Evolutionary conservation across 2,888 invertebrate species (phyloP).

Genomic region (Sphaerophoria taeniata): DNA sequence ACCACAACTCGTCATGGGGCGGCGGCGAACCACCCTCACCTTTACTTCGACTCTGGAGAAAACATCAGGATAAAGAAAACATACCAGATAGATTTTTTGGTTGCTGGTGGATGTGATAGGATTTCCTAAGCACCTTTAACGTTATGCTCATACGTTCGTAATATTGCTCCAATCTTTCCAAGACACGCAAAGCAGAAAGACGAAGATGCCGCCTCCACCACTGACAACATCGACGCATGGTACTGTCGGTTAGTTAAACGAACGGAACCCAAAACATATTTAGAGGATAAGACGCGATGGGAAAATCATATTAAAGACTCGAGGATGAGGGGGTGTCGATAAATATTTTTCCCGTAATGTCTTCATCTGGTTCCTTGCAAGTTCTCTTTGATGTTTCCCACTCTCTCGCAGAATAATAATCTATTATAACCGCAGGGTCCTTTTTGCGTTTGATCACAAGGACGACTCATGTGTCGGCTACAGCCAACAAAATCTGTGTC

Average conservation of each 20-base stretch:
- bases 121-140: conserved; percentile 53
- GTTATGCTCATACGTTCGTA: conserved; percentile 42
- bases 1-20: conserved; percentile 44
- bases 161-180: conserved; percentile 60
- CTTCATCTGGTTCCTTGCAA: conserved; percentile 57
- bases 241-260: conserved; percentile 35
- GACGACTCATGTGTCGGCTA: conserved; percentile 35
- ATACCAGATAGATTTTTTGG: conserved; percentile 20
- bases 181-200: conserved; percentile 5
- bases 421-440: conserved; percentile 57
- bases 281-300: conserved; percentile 65
- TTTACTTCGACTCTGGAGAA: background rate
- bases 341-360: conserved; percentile 50
- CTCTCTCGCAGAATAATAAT: conserved; percentile 17
- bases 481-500: background rate
- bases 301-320: conserved; percentile 60
- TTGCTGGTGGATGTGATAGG: conserved; percentile 59
- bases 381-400: conserved; percentile 60
- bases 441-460: conserved; percentile 54
- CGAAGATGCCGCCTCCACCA: background rate
- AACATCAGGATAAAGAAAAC: conserved; percentile 29
- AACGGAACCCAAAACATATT: conserved; percentile 61
- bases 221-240: background rate
- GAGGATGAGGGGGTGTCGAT: conserved; percentile 14
- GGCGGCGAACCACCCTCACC: conserved; percentile 12